Evolutionary conservation across 2,113 vertebrate genomes (phyloP).

Genomic region (Perca schrenkii): DNA sequence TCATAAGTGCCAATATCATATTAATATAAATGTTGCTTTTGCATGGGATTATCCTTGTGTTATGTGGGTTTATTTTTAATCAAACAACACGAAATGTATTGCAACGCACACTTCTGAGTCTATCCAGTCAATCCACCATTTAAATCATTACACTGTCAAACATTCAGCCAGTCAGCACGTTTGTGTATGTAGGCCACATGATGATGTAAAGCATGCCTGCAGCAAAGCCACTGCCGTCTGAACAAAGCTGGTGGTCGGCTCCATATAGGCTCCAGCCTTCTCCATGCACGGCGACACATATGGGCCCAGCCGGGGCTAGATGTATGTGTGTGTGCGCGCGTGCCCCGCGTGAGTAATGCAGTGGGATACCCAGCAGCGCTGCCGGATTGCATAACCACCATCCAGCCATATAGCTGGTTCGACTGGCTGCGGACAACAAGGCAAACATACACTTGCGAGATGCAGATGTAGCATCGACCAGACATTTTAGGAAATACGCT

Average conservation of each 20-base stretch:
- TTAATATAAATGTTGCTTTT: no score
- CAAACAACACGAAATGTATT: background rate
- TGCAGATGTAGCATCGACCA: background rate
- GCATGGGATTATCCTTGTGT: background rate
- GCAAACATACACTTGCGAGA: background rate
- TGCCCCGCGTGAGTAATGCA: constrained; percentile 24
- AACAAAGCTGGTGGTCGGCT: constrained; percentile 3
- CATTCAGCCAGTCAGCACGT: no score
- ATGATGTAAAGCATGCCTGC: background rate
- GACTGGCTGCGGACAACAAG: constrained; percentile 8
- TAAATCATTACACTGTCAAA: background rate
- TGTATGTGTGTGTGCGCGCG: background rate
- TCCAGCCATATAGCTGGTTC: background rate
- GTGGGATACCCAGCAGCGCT: constrained; percentile 48
- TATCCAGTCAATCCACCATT: background rate
- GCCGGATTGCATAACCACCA: constrained; percentile 44
- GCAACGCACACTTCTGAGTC: background rate
- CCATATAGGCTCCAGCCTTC: background rate
- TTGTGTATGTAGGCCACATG: background rate
- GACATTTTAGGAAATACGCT: background rate
- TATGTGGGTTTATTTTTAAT: background rate
- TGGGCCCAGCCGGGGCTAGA: background rate
- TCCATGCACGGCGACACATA: constrained; percentile 35
- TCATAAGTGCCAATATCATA: background rate
- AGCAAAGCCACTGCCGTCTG: background rate